phyloP scores from a whole-genome alignment of 2,888 invertebrate genomes.

The Parascotia fuliginaria region DNA sequence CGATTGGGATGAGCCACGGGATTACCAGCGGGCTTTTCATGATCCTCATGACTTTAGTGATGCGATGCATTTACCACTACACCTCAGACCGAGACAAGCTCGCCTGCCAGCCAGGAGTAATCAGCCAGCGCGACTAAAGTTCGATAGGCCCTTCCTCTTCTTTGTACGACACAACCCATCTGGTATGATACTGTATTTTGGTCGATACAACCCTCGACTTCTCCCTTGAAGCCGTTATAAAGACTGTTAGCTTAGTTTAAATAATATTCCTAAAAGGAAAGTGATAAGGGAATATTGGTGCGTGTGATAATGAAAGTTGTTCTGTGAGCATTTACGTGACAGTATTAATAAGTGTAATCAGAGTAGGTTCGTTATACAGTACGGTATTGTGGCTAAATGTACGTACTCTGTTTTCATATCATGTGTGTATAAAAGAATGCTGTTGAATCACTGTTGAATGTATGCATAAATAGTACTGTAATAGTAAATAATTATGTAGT shows the following conservation, averaged over 20 bases:
- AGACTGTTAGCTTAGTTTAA: constrained; percentile 82
- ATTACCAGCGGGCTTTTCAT: constrained; percentile 89
- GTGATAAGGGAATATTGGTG: constrained; percentile 78
- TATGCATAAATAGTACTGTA: constrained; percentile 59
- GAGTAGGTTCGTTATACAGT: constrained; percentile 52
- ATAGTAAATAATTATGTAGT: constrained; percentile 48
- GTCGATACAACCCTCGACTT: constrained; percentile 94
- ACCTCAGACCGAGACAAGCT: constrained; percentile 90
- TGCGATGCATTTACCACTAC: constrained; percentile 87
- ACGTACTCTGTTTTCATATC: constrained; percentile 61
- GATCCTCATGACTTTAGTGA: constrained; percentile 86
- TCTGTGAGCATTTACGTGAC: constrained; percentile 80
- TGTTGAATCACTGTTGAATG: constrained; percentile 59
- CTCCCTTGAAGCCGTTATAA: constrained; percentile 86
- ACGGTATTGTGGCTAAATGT: constrained; percentile 45
- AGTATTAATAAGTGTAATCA: constrained; percentile 77
- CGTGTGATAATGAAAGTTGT: constrained; percentile 74
- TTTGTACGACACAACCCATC: constrained; percentile 96
- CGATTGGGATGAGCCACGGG: constrained; percentile 85
- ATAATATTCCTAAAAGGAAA: constrained; percentile 78
- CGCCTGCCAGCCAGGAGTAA: constrained; percentile 88
- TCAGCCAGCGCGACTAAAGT: constrained; percentile 89
- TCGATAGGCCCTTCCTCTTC: constrained; percentile 95
- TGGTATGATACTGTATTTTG: constrained; percentile 95
- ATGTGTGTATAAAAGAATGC: constrained; percentile 63